phyloP scores from a whole-genome alignment of 2,113 vertebrate genomes.

The Anoplopoma fimbria region DNA sequence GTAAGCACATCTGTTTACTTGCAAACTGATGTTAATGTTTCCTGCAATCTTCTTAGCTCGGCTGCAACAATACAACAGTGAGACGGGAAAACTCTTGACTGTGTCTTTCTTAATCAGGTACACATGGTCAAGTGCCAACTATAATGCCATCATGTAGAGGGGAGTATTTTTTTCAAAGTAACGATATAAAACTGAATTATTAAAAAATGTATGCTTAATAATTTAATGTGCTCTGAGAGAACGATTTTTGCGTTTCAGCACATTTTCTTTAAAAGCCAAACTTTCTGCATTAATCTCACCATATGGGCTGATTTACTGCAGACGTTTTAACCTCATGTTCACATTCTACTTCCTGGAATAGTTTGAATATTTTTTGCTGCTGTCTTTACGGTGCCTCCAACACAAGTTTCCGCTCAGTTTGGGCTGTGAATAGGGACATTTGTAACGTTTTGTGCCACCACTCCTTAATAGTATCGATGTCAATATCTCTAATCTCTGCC shows the following conservation, averaged over 20 bases:
- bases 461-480: conserved; percentile 7
- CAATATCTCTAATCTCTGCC: conserved; percentile 37
- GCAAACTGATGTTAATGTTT: conserved; percentile 14
- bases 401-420: not conserved
- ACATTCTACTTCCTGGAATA: not conserved
- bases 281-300: conserved; percentile 31
- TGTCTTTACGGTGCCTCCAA: not conserved
- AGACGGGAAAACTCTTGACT: not conserved
- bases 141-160: conserved; percentile 38
- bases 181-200: conserved; percentile 67
- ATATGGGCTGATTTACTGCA: not conserved
- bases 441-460: not conserved
- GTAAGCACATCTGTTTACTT: not conserved
- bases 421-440: not conserved
- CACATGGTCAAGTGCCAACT: conserved; percentile 31
- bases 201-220: conserved; percentile 60
- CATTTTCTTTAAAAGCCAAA: conserved; percentile 41
- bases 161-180: conserved; percentile 55
- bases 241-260: conserved; percentile 57
- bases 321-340: not conserved
- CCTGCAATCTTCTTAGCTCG: not conserved
- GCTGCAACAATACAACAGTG: conserved; percentile 21
- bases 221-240: conserved; percentile 47
- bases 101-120: not conserved
- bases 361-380: conserved; percentile 12